Evolutionary conservation across 2,888 invertebrate genomes (phyloP), one percentile per base, ranked within the genome.

Genomic region (Plutella xylostella): DNA sequence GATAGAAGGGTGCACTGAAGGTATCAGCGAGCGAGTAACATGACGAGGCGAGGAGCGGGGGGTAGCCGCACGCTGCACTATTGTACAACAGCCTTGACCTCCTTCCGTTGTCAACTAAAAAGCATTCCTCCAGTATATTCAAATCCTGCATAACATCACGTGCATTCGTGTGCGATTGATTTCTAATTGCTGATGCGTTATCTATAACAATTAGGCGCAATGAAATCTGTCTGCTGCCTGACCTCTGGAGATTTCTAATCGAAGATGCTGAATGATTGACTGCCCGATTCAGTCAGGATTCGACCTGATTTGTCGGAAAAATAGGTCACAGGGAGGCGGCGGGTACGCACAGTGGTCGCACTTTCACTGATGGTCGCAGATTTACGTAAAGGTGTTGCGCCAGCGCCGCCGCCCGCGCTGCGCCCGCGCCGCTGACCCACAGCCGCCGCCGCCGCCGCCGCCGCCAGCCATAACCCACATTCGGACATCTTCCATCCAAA

Each of bases 331-430:
- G 14, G 42, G 30, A 21, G 39, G 45, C 41, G 9, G 43, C 35
- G 34, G 54, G 54, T 54, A 51, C n/a, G 48, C 51, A 47, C 39
- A 45, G 65, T 65, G 61, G 65, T 63, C 61, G 54, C 66, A 70
- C 80, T 80, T 80, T 80, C 80, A 78, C 68, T 58, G 55, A 58
- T 61, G 62, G 61, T 64, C 63, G 68, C 64, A 57, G 58, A 55
- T 68, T 82, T 82, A 80, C 83, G 83, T 76, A 82, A 82, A 77
- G 75, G 73, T 66, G 74, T 82, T 82, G 79, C 82, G 79, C 77
- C 77, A 82, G 60, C 60, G 55, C 63, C 67, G 67, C 49, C 55
- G 58, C 60, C 60, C 55, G 63, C 66, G 66, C 43, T 21, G 20
- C 21, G 31, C 19, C 30, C 17, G 41, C 30, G 28, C 19, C 31